Percentiles rank a stretch among this genome's conserved stretches.
Evolutionary conservation across 2,797 vertebrate genomes (phyloP).

Genomic region (Scomberomorus guttatus): DNA sequence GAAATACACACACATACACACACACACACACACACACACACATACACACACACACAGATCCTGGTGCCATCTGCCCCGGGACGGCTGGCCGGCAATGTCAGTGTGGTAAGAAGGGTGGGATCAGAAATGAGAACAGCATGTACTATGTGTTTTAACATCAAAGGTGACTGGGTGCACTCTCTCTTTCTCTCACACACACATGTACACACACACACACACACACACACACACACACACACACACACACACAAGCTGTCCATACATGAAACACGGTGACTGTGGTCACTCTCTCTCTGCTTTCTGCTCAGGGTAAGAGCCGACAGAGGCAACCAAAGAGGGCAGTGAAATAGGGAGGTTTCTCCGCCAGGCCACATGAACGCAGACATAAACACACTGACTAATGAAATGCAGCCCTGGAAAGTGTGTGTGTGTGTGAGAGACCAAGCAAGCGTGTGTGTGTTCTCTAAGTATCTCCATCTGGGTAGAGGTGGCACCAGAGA

Average conservation of each 20-base stretch:
- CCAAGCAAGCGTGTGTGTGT: conserved; percentile 54
- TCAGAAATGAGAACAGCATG: conserved; percentile 80
- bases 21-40: conserved; percentile 43
- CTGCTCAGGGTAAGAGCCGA: conserved; percentile 72
- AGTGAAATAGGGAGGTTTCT: conserved; percentile 78
- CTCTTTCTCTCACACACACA: conserved; percentile 22
- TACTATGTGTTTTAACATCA: conserved; percentile 80
- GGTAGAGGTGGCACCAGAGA: conserved; percentile 86
- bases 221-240: conserved; percentile 38
- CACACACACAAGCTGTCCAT: conserved; percentile 70
- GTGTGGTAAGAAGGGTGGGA: conserved; percentile 70
- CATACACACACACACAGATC: conserved; percentile 46
- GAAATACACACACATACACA: conserved; percentile 49
- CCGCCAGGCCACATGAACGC: conserved; percentile 85
- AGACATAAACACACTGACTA: conserved; percentile 89
- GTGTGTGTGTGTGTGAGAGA: conserved; percentile 60
- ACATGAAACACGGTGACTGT: conserved; percentile 69
- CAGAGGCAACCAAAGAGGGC: conserved; percentile 74
- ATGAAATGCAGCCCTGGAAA: conserved; percentile 85
- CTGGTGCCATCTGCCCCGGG: conserved; percentile 78
- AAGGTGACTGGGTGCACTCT: conserved; percentile 72
- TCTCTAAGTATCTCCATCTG: conserved; percentile 85
- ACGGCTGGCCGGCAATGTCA: conserved; percentile 66
- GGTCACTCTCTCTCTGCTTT: conserved; percentile 66
- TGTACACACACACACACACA: conserved; percentile 44